Conservation (phyloP, 2,113 vertebrate genomes). For the Pachyramphus minor region DNA sequence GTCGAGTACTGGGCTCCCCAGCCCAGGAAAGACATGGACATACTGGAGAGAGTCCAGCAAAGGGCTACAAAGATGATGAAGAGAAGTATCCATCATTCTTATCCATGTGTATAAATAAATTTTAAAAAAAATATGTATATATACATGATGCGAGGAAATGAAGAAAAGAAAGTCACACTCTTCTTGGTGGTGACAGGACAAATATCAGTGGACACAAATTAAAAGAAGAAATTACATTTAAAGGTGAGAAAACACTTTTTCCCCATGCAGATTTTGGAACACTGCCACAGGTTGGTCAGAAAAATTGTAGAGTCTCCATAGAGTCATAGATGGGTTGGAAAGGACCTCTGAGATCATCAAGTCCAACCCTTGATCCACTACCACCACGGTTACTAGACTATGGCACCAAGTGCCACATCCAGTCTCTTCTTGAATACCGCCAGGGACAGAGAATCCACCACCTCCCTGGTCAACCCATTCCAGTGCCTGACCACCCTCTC, state of each 20-base stretch:
- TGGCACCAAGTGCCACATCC: too few relatives aligned
- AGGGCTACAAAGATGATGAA: background rate
- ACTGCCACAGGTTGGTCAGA: background rate
- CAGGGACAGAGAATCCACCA: too few relatives aligned
- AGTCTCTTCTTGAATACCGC: too few relatives aligned
- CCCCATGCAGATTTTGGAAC: rapidly evolving
- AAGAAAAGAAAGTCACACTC: background rate
- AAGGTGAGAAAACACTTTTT: background rate
- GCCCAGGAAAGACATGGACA: background rate
- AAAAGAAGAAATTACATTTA: background rate
- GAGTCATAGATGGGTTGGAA: too few relatives aligned
- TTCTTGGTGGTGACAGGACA: background rate
- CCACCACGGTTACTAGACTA: too few relatives aligned
- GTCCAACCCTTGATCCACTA: too few relatives aligned
- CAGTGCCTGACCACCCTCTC: too few relatives aligned
- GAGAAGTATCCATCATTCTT: background rate
- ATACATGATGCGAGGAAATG: background rate
- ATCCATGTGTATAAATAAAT: background rate
- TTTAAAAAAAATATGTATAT: background rate
- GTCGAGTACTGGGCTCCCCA: background rate
- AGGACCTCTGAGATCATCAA: too few relatives aligned
- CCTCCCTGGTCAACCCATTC: too few relatives aligned
- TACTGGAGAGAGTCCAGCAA: background rate
- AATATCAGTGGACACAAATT: background rate
- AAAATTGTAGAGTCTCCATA: background rate